A percentile compares a stretch with the other conserved stretches of the same genome.
phyloP scores from a whole-genome alignment of 2,797 vertebrate genomes.

The Molothrus aeneus region DNA sequence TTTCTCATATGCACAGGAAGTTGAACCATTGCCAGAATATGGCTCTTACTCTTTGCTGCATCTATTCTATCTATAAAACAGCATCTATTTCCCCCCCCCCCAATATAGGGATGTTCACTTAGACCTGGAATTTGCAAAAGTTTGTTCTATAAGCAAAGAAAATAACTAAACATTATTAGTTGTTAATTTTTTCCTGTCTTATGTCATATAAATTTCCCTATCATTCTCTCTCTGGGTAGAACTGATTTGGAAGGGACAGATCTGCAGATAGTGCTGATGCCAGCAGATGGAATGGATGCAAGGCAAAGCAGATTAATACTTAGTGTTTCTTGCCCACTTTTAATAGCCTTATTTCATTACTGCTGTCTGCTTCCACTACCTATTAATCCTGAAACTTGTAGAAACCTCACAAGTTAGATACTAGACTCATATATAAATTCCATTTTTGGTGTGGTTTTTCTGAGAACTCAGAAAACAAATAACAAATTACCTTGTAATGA shows the following conservation, averaged over 20 bases:
- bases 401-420: neutral
- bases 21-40: neutral
- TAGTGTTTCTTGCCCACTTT: neutral
- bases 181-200: neutral
- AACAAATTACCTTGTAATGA: neutral
- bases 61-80: too few species aligned
- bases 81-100: rapidly evolving
- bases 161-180: neutral
- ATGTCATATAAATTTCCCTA: neutral
- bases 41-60: neutral
- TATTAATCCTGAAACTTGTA: neutral
- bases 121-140: neutral
- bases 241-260: neutral
- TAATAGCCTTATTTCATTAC: neutral
- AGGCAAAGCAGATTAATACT: neutral
- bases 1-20: neutral
- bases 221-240: neutral
- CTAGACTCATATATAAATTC: neutral
- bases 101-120: neutral
- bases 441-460: neutral
- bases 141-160: neutral
- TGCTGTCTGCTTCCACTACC: neutral
- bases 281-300: neutral
- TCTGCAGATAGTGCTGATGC: neutral
- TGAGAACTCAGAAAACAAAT: neutral